Evolutionary conservation across 2,888 invertebrate species (phyloP).

Genomic region (Leptinotarsa tumamoca): DNA sequence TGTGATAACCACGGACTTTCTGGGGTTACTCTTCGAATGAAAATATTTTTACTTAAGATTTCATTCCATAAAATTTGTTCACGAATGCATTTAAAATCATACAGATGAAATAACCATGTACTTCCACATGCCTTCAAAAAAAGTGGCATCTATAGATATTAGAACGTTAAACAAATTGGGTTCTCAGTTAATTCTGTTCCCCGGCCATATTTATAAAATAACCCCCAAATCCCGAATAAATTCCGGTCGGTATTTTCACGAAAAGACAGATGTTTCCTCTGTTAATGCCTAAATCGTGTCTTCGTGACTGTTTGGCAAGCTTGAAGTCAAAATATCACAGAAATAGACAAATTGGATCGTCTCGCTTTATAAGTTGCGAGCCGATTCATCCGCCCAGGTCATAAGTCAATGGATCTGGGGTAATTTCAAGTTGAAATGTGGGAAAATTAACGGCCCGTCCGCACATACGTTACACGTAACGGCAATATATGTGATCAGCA

Average conservation of each 20-base stretch:
- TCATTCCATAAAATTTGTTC: too few relatives aligned
- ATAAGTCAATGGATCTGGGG: constrained; percentile 40
- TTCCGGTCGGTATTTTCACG: constrained; percentile 28
- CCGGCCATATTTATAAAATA: constrained; percentile 35
- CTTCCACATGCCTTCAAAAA: too few relatives aligned
- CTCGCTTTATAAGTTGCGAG: constrained; percentile 39
- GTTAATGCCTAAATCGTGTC: constrained; percentile 57
- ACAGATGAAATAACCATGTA: too few relatives aligned
- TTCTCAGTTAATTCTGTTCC: constrained; percentile 24
- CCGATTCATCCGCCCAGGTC: constrained; percentile 40
- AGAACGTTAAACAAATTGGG: neutral
- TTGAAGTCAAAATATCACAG: constrained; percentile 56
- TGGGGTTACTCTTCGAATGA: too few relatives aligned
- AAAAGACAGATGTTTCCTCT: constrained; percentile 46
- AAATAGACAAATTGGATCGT: constrained; percentile 57
- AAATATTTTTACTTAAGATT: too few relatives aligned
- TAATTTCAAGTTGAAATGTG: constrained; percentile 24
- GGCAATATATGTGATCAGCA: constrained; percentile 10
- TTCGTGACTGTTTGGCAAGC: constrained; percentile 51
- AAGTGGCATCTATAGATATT: too few relatives aligned
- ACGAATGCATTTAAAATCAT: too few relatives aligned
- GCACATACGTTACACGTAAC: constrained; percentile 24
- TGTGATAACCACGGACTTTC: too few relatives aligned
- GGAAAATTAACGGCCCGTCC: constrained; percentile 27
- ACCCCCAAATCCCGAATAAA: constrained; percentile 29